phyloP scores from a whole-genome alignment of 1,140 invertebrate genomes.

The Pseudomyrmex cubaensis region DNA sequence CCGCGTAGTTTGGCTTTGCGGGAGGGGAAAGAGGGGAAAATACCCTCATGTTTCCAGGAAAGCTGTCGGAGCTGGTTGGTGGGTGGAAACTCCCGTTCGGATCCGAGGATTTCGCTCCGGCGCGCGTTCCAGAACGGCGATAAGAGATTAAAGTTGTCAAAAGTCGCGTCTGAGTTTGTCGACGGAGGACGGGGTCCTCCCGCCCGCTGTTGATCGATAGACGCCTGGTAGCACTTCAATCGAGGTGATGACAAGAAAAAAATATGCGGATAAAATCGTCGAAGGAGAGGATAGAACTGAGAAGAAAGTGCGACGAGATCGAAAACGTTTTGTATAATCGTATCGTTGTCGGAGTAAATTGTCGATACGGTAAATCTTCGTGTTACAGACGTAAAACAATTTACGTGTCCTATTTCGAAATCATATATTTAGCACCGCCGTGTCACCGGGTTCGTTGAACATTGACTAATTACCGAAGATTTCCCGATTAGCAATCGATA shows the following conservation, averaged over 20 bases:
- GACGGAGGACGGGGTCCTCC: conserved; percentile 13
- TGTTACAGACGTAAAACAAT: not conserved
- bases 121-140: not conserved
- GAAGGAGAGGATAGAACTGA: not conserved
- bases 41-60: conserved; percentile 42
- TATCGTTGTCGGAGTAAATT: conserved; percentile 1
- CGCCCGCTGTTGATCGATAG: conserved; percentile 41
- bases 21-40: conserved; percentile 3
- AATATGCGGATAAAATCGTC: conserved; percentile 22
- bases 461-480: no score
- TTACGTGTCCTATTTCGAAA: not conserved
- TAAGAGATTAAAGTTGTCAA: conserved; percentile 51
- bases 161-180: conserved; percentile 55
- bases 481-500: not conserved
- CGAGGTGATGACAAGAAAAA: conserved; percentile 13
- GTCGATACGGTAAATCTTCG: not conserved
- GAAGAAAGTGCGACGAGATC: not conserved
- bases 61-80: conserved; percentile 1
- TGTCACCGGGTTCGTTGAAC: not conserved
- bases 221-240: conserved; percentile 25
- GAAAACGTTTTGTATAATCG: not conserved
- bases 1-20: conserved; percentile 37
- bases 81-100: conserved; percentile 6
- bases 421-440: not conserved
- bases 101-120: conserved; percentile 41